Evolutionary conservation across 2,888 invertebrate genomes (phyloP).

Genomic region (Caenorhabditis sp.): DNA sequence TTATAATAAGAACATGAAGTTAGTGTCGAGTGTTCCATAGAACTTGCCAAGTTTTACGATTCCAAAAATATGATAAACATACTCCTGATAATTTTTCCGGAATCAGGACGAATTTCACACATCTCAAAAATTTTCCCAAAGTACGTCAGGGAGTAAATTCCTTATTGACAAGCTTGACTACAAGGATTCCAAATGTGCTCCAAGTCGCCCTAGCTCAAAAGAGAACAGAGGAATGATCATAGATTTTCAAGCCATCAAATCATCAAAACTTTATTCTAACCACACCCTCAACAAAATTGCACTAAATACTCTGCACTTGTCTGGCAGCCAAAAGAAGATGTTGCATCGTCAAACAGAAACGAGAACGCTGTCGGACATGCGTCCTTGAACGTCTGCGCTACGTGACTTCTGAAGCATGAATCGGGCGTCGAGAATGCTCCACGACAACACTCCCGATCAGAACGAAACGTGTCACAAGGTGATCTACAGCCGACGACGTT

Average conservation of each 20-base stretch:
- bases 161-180: too few species aligned
- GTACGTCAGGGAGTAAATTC: too few species aligned
- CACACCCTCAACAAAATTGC: slow-evolving; percentile 52
- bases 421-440: slow-evolving; percentile 84
- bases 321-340: slow-evolving; percentile 85
- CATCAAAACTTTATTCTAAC: not conserved
- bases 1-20: not conserved
- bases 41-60: not conserved
- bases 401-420: slow-evolving; percentile 84
- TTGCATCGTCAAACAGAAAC: slow-evolving; percentile 85
- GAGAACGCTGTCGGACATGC: slow-evolving; percentile 86
- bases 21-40: not conserved
- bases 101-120: not conserved
- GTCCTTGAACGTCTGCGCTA: slow-evolving; percentile 85
- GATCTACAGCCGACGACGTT: slow-evolving; percentile 84
- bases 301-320: slow-evolving; percentile 42
- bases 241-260: too few species aligned
- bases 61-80: too few species aligned
- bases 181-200: too few species aligned
- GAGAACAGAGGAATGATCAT: too few species aligned
- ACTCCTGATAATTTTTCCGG: too few species aligned
- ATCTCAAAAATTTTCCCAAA: too few species aligned
- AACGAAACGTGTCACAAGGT: slow-evolving; percentile 85
- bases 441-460: slow-evolving; percentile 85
- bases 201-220: too few species aligned